phyloP scores from a whole-genome alignment of 2,797 vertebrate genomes.

The Pseudochaenichthys georgianus region DNA sequence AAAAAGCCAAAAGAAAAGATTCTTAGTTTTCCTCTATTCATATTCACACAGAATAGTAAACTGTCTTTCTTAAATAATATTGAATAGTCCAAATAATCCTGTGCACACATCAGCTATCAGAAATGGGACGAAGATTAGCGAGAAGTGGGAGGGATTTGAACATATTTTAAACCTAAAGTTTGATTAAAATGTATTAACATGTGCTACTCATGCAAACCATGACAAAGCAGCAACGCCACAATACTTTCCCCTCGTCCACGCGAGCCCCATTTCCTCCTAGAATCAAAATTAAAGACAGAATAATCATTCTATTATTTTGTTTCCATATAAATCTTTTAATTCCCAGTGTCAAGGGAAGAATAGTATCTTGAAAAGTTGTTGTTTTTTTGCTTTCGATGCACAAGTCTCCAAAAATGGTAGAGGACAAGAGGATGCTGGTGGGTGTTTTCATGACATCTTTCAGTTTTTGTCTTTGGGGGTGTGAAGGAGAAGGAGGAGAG shows the following conservation, averaged over 20 bases:
- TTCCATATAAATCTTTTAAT: constrained; percentile 65
- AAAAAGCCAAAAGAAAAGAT: constrained; percentile 34
- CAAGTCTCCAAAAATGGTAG: constrained; percentile 64
- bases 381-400: constrained; percentile 58
- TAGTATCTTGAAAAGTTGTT: constrained; percentile 56
- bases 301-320: constrained; percentile 44
- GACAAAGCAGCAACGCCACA: constrained; percentile 67
- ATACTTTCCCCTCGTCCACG: constrained; percentile 54
- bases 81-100: constrained; percentile 66
- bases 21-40: constrained; percentile 65
- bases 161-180: constrained; percentile 60
- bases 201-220: constrained; percentile 75
- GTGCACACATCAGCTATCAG: constrained; percentile 69
- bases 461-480: constrained; percentile 65
- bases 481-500: constrained; percentile 62
- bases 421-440: constrained; percentile 74
- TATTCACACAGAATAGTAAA: constrained; percentile 75
- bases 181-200: constrained; percentile 70
- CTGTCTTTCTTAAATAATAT: constrained; percentile 79
- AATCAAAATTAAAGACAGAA: constrained; percentile 65
- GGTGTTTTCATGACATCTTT: constrained; percentile 76
- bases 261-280: constrained; percentile 49
- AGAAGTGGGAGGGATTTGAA: constrained; percentile 54
- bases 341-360: constrained; percentile 59
- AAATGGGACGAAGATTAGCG: constrained; percentile 67